Conservation (phyloP, 2,113 vertebrate genomes). For the Dicentrarchus labrax region DNA sequence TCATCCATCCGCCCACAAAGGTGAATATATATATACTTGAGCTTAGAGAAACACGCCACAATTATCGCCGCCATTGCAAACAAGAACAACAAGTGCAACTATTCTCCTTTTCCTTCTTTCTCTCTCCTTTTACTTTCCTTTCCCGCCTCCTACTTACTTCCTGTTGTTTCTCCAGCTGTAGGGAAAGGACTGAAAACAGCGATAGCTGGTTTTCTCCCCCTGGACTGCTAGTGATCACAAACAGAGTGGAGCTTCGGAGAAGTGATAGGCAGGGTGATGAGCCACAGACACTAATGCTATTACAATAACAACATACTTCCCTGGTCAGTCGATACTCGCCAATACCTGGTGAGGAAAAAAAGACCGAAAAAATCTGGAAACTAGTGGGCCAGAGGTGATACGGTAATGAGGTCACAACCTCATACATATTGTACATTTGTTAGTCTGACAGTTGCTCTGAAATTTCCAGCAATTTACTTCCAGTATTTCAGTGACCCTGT, state of each 20-base stretch:
- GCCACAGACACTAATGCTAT: slow-evolving; percentile 51
- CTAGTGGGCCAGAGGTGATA: slow-evolving; percentile 36
- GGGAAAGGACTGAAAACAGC: neutral
- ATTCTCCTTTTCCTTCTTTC: neutral
- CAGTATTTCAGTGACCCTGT: slow-evolving; percentile 43
- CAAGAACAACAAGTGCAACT: slow-evolving; percentile 26
- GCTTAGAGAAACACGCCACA: slow-evolving; percentile 29
- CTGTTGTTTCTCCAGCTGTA: slow-evolving; percentile 24
- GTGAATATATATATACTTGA: slow-evolving; percentile 41
- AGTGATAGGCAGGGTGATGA: slow-evolving; percentile 43
- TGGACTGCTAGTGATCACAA: slow-evolving; percentile 15
- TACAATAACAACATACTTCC: slow-evolving; percentile 55
- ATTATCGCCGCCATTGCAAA: slow-evolving; percentile 33
- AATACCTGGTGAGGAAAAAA: slow-evolving; percentile 46
- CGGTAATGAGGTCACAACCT: slow-evolving; percentile 73
- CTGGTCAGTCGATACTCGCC: slow-evolving; percentile 51
- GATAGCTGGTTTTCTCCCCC: neutral
- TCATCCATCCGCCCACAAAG: slow-evolving; percentile 59
- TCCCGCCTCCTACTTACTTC: slow-evolving; percentile 19
- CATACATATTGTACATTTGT: slow-evolving; percentile 57
- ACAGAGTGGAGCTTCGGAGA: slow-evolving; percentile 10
- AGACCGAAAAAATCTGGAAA: neutral
- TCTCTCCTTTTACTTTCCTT: slow-evolving; percentile 4
- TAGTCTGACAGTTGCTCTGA: slow-evolving; percentile 38
- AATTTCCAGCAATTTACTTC: slow-evolving; percentile 41